Evolutionary conservation across 2,888 invertebrate genomes (phyloP), one percentile per base, ranked within the genome.

Genomic region (Scaptomyza reducta): DNA sequence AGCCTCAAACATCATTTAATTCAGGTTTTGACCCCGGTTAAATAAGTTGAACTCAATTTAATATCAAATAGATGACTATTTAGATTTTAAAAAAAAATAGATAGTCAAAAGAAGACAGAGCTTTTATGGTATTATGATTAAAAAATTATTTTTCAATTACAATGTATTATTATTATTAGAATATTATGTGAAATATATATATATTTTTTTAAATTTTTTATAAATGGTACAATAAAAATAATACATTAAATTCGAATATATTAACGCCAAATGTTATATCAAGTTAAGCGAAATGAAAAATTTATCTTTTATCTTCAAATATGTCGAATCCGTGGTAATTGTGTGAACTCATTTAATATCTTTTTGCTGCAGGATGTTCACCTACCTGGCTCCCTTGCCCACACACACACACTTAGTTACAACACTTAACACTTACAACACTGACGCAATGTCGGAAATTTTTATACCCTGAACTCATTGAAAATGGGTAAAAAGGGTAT

Each of bases 11-110:
- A 18, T 2, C 1, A 38, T 31, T 22, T 31, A 11, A 25, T 11
- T 25, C n/a, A 35, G 10, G 57, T 47, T 49, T 6, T 14, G 11
- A 47, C 53, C 10, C 16, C 13, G 16, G 10, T 6, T 42, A 2
- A 16, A 31, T 40, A 22, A 29, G 58, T 58, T 57, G 31, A 68
- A 68, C 46, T 50, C 50, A 47, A 74, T 14, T 35, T 6, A 35
- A n/a, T 35, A 7, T 2, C 7, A 13, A 35, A 35, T 35, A 7
- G n/a, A 35, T 6, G 6, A 22, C 22, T 4, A 22, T 22, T 22
- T 22, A 22, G 22, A 27, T 27, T 25, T 4, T 5, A 27, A 18
- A 41, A 25, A 11, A 42, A 22, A 41, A 53, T 2, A 29, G 1
- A 13, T 1, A 27, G 7, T 27, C 6, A 27, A 6, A 27, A 27